Conservation (phyloP, 2,888 invertebrate species). For the Diachrysia chrysitis region DNA sequence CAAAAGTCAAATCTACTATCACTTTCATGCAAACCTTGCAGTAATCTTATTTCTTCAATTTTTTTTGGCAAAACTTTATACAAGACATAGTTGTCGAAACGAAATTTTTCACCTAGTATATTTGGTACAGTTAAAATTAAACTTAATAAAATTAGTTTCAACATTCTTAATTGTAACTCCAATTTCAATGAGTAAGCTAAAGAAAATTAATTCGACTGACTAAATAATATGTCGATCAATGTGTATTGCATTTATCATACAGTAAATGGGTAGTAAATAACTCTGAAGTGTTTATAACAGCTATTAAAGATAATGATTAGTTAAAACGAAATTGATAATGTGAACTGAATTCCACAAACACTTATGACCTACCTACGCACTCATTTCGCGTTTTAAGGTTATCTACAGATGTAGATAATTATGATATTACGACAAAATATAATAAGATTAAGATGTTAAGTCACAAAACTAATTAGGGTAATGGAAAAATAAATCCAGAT, state of each 20-base stretch:
- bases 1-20: slow-evolving; percentile 78
- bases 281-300: slow-evolving; percentile 30
- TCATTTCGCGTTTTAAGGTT: not conserved
- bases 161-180: slow-evolving; percentile 40
- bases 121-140: slow-evolving; percentile 35
- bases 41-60: slow-evolving; percentile 77
- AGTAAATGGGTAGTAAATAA: slow-evolving; percentile 15
- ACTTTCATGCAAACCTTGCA: slow-evolving; percentile 78
- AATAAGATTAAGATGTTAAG: not conserved
- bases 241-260: slow-evolving; percentile 12
- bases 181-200: not conserved
- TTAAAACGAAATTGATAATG: slow-evolving; percentile 9
- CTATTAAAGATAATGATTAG: slow-evolving; percentile 32
- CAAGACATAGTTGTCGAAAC: slow-evolving; percentile 77
- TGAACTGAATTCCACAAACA: slow-evolving; percentile 4
- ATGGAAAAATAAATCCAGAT: not conserved
- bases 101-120: slow-evolving; percentile 62
- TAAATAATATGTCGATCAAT: not conserved
- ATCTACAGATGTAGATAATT: not conserved
- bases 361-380: not conserved
- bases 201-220: not conserved
- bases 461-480: not conserved
- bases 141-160: slow-evolving; percentile 33
- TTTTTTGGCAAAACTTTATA: slow-evolving; percentile 85
- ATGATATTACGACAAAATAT: not conserved